Conservation (phyloP, 2,797 vertebrate species). For the Synaphobranchus kaupii region DNA sequence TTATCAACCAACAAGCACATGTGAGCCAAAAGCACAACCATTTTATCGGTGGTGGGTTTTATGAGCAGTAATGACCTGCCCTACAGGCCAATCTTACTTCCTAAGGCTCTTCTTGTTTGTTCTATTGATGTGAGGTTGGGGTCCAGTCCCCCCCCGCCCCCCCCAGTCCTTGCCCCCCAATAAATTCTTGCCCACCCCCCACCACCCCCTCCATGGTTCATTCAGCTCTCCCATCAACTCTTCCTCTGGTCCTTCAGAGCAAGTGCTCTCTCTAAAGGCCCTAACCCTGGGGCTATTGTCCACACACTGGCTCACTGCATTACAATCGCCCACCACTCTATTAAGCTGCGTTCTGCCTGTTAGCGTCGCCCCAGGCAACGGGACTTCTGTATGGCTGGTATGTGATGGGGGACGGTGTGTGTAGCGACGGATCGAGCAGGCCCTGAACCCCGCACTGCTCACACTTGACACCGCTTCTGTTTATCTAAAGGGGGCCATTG, state of each 20-base stretch:
- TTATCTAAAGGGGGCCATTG: constrained; percentile 89
- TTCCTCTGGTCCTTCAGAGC: constrained; percentile 86
- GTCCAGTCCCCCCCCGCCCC: constrained; percentile 40
- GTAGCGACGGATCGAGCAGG: constrained; percentile 79
- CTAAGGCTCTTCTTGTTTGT: constrained; percentile 59
- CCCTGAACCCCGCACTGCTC: constrained; percentile 89
- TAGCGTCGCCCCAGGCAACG: constrained; percentile 96
- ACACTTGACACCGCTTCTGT: constrained; percentile 99
- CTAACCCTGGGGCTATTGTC: constrained; percentile 85
- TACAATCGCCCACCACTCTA: constrained; percentile 99
- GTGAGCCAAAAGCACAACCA: background rate
- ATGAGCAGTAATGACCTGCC: constrained; percentile 37
- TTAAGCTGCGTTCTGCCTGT: constrained; percentile 99
- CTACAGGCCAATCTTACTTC: constrained; percentile 66
- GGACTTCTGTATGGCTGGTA: constrained; percentile 96
- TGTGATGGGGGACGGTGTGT: constrained; percentile 83
- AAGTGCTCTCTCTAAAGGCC: constrained; percentile 80
- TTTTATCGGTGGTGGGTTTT: background rate
- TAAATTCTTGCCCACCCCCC: constrained; percentile 57
- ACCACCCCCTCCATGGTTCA: constrained; percentile 64
- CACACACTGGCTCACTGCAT: constrained; percentile 91
- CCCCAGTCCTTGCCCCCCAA: constrained; percentile 50
- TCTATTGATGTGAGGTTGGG: constrained; percentile 64
- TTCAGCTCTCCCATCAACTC: constrained; percentile 82
- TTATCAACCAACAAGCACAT: background rate